Percentiles rank a stretch among this genome's conserved stretches.
Conservation (phyloP, 2,888 invertebrate genomes). For the Nephrotoma flavescens region DNA sequence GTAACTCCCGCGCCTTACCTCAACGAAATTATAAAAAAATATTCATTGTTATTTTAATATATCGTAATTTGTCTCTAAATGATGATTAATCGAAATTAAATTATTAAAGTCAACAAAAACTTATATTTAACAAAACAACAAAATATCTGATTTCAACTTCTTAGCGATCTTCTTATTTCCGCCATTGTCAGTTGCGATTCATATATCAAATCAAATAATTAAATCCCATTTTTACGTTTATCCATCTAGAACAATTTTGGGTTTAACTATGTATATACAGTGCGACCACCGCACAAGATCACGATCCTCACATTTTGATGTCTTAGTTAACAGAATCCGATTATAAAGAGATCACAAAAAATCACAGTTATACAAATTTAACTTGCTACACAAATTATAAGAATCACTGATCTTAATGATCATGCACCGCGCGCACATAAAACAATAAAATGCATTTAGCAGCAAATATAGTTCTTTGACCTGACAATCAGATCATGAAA, state of each 20-base stretch:
- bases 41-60: background rate
- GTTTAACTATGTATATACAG: background rate
- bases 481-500: background rate
- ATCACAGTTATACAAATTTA: too few species aligned
- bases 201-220: background rate
- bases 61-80: background rate
- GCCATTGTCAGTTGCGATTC: background rate
- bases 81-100: background rate
- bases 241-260: background rate
- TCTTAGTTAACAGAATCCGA: too few species aligned
- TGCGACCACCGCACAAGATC: background rate
- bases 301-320: too few species aligned
- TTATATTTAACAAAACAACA: background rate
- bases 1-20: background rate
- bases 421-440: background rate
- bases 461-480: background rate
- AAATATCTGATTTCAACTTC: background rate
- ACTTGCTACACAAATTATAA: too few species aligned
- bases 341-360: too few species aligned
- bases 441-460: background rate
- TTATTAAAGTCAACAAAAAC: background rate
- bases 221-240: background rate
- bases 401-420: background rate
- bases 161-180: background rate
- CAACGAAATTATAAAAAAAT: background rate